phyloP scores from a whole-genome alignment of 35 echinoderm and acorn worm genomes.

The Ptychodera flava region DNA sequence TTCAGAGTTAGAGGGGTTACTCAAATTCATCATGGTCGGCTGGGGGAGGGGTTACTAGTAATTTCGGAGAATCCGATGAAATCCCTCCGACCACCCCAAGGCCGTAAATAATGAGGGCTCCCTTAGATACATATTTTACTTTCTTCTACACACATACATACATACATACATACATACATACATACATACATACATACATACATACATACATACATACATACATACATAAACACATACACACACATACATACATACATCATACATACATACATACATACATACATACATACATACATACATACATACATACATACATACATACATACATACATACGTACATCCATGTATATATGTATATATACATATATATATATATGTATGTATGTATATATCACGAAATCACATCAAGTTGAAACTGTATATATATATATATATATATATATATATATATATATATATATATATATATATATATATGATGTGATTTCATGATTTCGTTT shows the following conservation, averaged over 20 bases:
- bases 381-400: background rate
- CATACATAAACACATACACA: background rate
- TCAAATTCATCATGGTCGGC: too few relatives aligned
- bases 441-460: constrained; percentile 3
- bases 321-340: background rate
- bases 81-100: too few relatives aligned
- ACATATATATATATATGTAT: background rate
- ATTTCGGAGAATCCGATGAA: too few relatives aligned
- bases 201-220: constrained; percentile 2
- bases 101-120: too few relatives aligned
- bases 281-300: background rate
- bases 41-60: too few relatives aligned
- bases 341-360: background rate
- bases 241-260: background rate
- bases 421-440: constrained; percentile 3
- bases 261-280: background rate
- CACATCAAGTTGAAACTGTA: background rate
- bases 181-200: constrained; percentile 2
- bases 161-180: background rate
- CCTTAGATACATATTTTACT: too few relatives aligned
- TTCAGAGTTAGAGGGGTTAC: too few relatives aligned
- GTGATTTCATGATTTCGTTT: too few relatives aligned
- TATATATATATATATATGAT: background rate
- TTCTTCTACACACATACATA: too few relatives aligned
- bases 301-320: constrained; percentile 2